Evolutionary conservation across 2,888 invertebrate genomes (phyloP), one percentile per base, ranked within the genome.

Genomic region (Meliscaeva auricollis): DNA sequence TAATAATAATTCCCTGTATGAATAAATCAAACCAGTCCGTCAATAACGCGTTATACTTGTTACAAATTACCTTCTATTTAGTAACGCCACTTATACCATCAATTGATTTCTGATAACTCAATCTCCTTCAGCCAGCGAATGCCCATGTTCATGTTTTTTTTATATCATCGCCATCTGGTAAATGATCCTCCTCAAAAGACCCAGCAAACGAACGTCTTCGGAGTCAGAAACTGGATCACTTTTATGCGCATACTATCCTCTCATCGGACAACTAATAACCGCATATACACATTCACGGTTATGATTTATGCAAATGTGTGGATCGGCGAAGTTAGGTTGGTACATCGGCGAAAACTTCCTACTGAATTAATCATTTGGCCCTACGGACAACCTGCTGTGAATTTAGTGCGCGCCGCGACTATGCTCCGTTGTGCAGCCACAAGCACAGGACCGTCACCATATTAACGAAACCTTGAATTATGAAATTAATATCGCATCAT

Each of bases 71-170:
- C 58, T 11, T 32, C 32, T 32, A 35, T 56, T 56, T 56, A 56
- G 35, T 56, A n/a, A 56, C 56, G 56, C 56, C 20, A 58, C 20
- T 58, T 35, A 58, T 38, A 35, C 58, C 38, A 62, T 44, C 41
- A 62, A 62, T 62, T 44, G 62, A 62, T 44, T 62, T 62, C 44
- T 62, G 62, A 62, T 62, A 22, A 62, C 62, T 62, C 62, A 62
- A 62, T 44, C 26, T n/a, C 13, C 13, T 38, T 32, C 1, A 9
- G 5, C 13, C 62, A 15, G 15, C 2, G n/a, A 44, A 62, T 44
- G 15, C 44, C 41, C 62, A n/a, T 44, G 44, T 20, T 20, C 8
- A 9, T 38, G 11, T 13, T 41, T 41, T 13, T 41, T 41, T 56
- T 20, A 3, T 30, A 44, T 44, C 26, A 62, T 62, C 44, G n/a